These are phyloP conservation scores for Nemapogon koenigi DNA, from an alignment of 2,888 invertebrate genomes.

Conservation along the genomic window DNA sequence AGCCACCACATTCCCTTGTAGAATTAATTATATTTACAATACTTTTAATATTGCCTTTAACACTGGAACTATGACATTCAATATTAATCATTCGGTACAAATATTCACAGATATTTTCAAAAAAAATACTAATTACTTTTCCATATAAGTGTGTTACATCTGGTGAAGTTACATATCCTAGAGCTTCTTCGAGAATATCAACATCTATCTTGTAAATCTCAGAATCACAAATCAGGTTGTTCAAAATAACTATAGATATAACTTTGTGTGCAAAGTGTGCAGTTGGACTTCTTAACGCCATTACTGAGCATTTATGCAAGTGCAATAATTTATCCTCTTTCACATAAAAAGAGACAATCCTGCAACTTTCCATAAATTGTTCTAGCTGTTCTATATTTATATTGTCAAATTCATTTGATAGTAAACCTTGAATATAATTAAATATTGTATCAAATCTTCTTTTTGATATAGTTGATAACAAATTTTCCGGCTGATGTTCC, in stretches of 20 bases:
- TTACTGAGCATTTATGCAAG: slow-evolving; percentile 20
- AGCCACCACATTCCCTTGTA: slow-evolving; percentile 49
- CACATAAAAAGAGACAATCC: slow-evolving; percentile 16
- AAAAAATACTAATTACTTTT: slow-evolving; percentile 30
- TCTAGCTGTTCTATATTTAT: slow-evolving; percentile 26
- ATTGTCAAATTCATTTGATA: slow-evolving; percentile 24
- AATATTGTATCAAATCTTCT: slow-evolving; percentile 27
- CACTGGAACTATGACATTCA: background rate
- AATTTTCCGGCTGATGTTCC: too few relatives aligned
- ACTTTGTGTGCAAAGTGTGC: background rate
- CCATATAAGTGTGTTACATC: background rate
- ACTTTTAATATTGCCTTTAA: slow-evolving; percentile 26
- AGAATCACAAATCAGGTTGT: too few relatives aligned
- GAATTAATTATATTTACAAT: slow-evolving; percentile 27
- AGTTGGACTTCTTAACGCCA: background rate
- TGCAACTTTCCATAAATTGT: slow-evolving; percentile 24
- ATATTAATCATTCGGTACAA: slow-evolving; percentile 19
- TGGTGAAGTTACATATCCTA: background rate
- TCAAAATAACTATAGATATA: slow-evolving; percentile 1
- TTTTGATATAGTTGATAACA: too few relatives aligned
- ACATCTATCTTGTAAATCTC: too few relatives aligned
- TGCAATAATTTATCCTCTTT: slow-evolving; percentile 23
- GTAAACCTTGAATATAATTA: slow-evolving; percentile 28
- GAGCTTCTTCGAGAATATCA: background rate
- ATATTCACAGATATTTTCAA: slow-evolving; percentile 39